Evolutionary conservation across 2,888 invertebrate genomes (phyloP), one percentile per base, ranked within the genome.

Genomic region (Luperina testacea): DNA sequence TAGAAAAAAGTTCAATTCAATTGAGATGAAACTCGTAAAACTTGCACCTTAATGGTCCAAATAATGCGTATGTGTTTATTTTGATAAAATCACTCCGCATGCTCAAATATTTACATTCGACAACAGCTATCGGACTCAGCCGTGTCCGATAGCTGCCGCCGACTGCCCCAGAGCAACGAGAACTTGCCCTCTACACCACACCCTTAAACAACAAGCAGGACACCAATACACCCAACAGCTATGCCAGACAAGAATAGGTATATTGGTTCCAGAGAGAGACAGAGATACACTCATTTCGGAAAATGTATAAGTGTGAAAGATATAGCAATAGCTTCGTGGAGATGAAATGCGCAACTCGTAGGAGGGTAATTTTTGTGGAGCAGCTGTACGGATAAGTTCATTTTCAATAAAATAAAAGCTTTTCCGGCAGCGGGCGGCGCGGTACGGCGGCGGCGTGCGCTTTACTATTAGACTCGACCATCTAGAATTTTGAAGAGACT

Each of bases 321-420:
- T 90, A 91, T 64, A 84, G 83, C 69, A 67, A 79, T 84, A 84
- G 71, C 57, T 77, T 79, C 75, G 72, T 82, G 42, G 88, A 89
- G 83, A 89, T 90, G 86, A 91, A 92, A 92, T 88, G 92, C 91
- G 92, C 92, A 92, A 91, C 90, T 88, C 86, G 85, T 84, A 87
- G 83, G 83, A 90, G 90, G 87, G 90, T 85, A 91, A 91, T 89
- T 91, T 92, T 85, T 89, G 88, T 88, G 87, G 88, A 92, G 90
- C 93, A 94, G 91, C 93, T 93, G 93, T 86, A 88, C 85, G 89
- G 87, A 91, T 90, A 91, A 90, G 89, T 92, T 91, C 88, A 91
- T 93, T 94, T 93, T 94, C 91, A 92, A 93, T 93, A 91, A 92
- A 92, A 92, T 92, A 89, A 91, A 88, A 91, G 86, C 88, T 91